Base-by-base conservation (phyloP, 2,888 invertebrate genomes). In the Auanema freiburgensis region DNA sequence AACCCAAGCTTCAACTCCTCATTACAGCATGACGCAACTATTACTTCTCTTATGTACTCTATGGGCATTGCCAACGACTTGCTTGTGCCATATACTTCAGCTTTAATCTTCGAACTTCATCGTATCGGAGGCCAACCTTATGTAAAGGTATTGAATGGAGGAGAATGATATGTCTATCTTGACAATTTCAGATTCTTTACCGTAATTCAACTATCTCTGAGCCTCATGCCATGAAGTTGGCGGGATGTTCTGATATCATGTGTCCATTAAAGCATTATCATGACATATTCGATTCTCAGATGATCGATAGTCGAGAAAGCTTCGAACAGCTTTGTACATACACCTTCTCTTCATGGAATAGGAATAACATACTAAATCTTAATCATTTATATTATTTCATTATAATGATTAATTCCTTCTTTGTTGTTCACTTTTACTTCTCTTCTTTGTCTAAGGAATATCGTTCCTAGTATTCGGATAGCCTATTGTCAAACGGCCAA, bases 11-110 rank as follows among this genome's bases (percentile, higher is more conserved):
- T n/a, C n/a, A n/a, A n/a, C n/a, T n/a, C n/a, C n/a, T n/a, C n/a
- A n/a, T n/a, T 68, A 54, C 40, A 69, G 49, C 76, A 76, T 59
- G 76, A 76, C 59, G 76, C 75, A 16, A 76, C 76, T 6, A n/a
- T 76, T 10, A 76, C 76, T 1, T 66, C 73, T 1, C 63, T 76
- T 56, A 62, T 76, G 65, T 75, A 76, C 60, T 65, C 59, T 51
- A 56, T 76, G 21, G 69, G 66, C 12, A 57, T 72, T 8, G 68
- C 69, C 6, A 66, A 76, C 61, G 65, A 76, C 40, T 65, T 70
- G 41, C 61, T 76, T 11, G 64, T 70, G 1, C 73, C 73, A 16
- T 76, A 76, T 44, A 66, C 73, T 2, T 66, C 75, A 16, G 68
- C 75, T 3, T 49, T 76, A 24, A 52, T 73, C 41, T 49, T 76